phyloP scores from a whole-genome alignment of 1,140 invertebrate species.

The Leptinotarsa lineolata region DNA sequence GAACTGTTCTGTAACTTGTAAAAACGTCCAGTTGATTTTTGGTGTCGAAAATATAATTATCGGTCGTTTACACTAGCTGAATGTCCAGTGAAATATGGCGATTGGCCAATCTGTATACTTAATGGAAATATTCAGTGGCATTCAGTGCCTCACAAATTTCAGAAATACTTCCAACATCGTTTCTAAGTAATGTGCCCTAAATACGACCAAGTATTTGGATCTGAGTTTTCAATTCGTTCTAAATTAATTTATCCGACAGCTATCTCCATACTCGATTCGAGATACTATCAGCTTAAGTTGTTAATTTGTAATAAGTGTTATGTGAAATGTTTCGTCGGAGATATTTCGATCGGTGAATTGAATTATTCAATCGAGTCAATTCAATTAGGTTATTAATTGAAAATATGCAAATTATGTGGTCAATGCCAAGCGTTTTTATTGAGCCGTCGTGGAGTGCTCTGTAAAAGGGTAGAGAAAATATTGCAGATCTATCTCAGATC shows the following conservation, averaged over 20 bases:
- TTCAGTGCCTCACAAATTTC: neutral
- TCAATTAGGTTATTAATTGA: slow-evolving; percentile 4
- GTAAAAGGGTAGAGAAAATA: too few relatives aligned
- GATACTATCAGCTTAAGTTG: neutral
- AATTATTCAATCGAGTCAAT: slow-evolving; percentile 3
- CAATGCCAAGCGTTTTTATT: neutral
- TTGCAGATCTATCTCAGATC: too few relatives aligned
- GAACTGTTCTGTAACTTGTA: too few relatives aligned
- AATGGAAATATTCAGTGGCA: too few relatives aligned
- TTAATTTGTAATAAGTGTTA: slow-evolving; percentile 4
- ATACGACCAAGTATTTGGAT: neutral
- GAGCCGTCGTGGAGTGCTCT: neutral
- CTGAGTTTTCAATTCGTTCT: neutral
- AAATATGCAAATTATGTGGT: neutral
- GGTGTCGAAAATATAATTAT: too few relatives aligned
- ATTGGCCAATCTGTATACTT: too few relatives aligned
- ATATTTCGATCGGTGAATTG: slow-evolving; percentile 6
- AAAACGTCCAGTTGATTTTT: too few relatives aligned
- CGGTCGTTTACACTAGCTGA: too few relatives aligned
- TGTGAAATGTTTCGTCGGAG: neutral
- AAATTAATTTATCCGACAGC: neutral
- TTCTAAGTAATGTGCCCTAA: neutral
- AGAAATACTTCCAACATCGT: neutral
- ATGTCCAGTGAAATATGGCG: too few relatives aligned
- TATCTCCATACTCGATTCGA: neutral